phyloP scores from a whole-genome alignment of 2,888 invertebrate species.

The Nebria brevicollis region DNA sequence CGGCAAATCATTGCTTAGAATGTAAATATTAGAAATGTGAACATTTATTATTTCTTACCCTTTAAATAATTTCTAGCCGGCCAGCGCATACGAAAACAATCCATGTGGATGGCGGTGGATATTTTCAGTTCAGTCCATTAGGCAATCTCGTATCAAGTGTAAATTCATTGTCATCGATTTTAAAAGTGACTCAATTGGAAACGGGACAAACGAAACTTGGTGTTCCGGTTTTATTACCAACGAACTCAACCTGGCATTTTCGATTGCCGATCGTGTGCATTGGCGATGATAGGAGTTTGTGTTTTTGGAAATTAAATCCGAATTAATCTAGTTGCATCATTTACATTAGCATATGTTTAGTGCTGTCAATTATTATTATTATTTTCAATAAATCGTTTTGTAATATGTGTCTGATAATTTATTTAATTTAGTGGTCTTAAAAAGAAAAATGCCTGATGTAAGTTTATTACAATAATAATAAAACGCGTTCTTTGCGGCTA shows the following conservation, averaged over 20 bases:
- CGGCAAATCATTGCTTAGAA: too few species aligned
- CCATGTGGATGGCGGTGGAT: constrained; percentile 72
- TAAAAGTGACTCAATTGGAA: constrained; percentile 72
- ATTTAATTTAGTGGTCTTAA: not conserved
- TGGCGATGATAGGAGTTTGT: constrained; percentile 69
- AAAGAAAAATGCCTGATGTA: not conserved
- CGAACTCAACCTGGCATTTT: constrained; percentile 73
- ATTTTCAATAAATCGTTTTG: not conserved
- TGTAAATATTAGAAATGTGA: too few species aligned
- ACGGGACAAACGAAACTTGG: constrained; percentile 68
- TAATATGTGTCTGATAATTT: constrained; percentile 30
- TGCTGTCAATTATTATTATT: not conserved
- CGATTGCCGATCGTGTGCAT: constrained; percentile 70
- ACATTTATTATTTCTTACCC: not conserved
- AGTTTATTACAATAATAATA: not conserved
- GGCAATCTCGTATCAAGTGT: constrained; percentile 74
- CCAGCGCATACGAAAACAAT: constrained; percentile 70
- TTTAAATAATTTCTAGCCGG: constrained; percentile 62
- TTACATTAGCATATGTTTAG: not conserved
- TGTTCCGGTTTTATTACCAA: constrained; percentile 66
- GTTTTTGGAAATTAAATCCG: constrained; percentile 69
- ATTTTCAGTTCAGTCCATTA: constrained; percentile 70
- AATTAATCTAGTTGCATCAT: constrained; percentile 55
- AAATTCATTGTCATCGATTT: constrained; percentile 72
- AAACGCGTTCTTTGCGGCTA: too few species aligned